phyloP scores from a whole-genome alignment of 1,140 invertebrate genomes.

The Ylistrum balloti region DNA sequence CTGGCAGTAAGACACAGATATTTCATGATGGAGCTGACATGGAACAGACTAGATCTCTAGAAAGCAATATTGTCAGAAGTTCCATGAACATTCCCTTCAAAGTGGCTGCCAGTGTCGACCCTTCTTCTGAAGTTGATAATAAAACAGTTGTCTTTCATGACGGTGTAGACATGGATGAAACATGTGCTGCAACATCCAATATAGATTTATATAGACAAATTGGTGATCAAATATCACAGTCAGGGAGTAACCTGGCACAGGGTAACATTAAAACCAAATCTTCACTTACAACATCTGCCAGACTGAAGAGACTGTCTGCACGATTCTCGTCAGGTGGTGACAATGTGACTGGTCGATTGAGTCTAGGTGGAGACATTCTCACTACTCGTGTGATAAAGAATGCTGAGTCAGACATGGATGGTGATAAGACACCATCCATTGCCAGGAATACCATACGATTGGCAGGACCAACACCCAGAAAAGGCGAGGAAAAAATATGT shows the following conservation, averaged over 20 bases:
- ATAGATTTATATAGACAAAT: background rate
- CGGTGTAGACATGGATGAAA: constrained; percentile 2
- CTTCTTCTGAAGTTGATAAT: background rate
- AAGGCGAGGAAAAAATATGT: background rate
- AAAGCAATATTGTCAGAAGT: background rate
- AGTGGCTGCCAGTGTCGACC: background rate
- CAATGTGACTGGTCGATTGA: background rate
- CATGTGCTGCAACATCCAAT: background rate
- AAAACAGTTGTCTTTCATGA: constrained; percentile 5
- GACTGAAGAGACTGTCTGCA: background rate
- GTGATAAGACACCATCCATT: background rate
- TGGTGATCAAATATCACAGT: background rate
- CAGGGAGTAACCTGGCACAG: background rate
- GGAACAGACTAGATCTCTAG: background rate
- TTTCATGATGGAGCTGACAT: no score
- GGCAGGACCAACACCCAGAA: background rate
- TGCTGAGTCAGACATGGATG: background rate
- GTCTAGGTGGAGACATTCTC: background rate
- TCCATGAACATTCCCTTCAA: background rate
- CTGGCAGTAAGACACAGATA: no score
- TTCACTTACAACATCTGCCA: background rate
- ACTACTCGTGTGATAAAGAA: background rate
- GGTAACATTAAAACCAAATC: background rate
- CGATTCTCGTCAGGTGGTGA: background rate
- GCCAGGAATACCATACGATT: background rate